Percentiles rank a stretch among this genome's conserved stretches.
Evolutionary conservation across 2,113 vertebrate genomes (phyloP).

Genomic region (Cairina moschata): DNA sequence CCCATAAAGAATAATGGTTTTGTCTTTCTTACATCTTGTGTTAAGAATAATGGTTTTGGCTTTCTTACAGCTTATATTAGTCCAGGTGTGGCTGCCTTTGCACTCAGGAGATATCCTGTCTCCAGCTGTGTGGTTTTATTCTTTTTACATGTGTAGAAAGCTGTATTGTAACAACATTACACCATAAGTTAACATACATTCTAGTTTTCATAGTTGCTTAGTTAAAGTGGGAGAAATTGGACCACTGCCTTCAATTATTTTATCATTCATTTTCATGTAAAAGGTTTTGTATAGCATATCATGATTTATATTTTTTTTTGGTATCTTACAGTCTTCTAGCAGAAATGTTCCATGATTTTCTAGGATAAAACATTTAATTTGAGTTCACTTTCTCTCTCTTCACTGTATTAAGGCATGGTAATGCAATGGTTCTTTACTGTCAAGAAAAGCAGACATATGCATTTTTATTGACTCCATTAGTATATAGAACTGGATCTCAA

Average conservation of each 20-base stretch:
- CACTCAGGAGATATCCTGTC: not conserved
- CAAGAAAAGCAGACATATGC: not conserved
- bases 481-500: not conserved
- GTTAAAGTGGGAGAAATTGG: not conserved
- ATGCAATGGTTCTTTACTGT: not conserved
- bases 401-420: not conserved
- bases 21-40: not conserved
- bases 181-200: not conserved
- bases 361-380: not conserved
- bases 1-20: not conserved
- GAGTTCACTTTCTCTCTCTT: not conserved
- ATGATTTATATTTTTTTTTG: not conserved
- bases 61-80: not conserved
- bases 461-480: not conserved
- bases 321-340: not conserved
- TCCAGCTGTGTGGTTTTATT: not conserved
- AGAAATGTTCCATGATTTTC: not conserved
- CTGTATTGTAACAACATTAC: not conserved
- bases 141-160: not conserved
- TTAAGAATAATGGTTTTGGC: not conserved
- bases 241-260: not conserved
- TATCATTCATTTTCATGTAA: not conserved
- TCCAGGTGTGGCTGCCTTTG: not conserved
- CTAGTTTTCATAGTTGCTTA: not conserved
- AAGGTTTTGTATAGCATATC: not conserved